These are phyloP conservation scores for Ptychochromis oligacanthus DNA, from an alignment of 2,113 vertebrate species.

Conservation along the genomic window DNA sequence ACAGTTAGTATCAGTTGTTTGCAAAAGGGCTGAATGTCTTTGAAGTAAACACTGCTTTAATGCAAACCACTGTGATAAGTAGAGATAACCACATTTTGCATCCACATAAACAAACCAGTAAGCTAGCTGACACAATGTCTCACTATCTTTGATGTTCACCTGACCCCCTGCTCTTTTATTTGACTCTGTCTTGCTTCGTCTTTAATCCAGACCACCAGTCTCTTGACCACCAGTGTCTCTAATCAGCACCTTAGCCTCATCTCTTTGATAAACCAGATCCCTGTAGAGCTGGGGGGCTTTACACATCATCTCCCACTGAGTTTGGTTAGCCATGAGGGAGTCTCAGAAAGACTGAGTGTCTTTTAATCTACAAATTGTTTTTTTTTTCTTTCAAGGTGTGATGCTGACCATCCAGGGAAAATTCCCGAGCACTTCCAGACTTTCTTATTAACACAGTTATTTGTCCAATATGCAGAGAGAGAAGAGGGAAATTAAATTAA, in stretches of 20 bases:
- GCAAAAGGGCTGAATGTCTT: background rate
- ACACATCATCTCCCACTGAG: constrained; percentile 17
- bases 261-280: constrained; percentile 60
- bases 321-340: constrained; percentile 1
- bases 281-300: constrained; percentile 2
- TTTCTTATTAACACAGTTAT: constrained; percentile 41
- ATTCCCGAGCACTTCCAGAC: constrained; percentile 22
- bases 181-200: background rate
- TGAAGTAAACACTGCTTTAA: background rate
- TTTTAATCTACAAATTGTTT: constrained; percentile 68
- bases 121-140: background rate
- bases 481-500: background rate
- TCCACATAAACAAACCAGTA: background rate
- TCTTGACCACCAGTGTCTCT: constrained; percentile 5
- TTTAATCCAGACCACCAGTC: constrained; percentile 78
- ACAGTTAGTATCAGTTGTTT: background rate
- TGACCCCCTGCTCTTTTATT: background rate
- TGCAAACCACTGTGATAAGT: background rate
- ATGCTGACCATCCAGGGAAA: background rate
- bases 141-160: background rate
- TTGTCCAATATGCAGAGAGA: constrained; percentile 10
- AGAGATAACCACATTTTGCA: background rate
- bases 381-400: constrained; percentile 29
- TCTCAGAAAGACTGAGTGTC: background rate
- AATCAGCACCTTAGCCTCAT: constrained; percentile 42